phyloP scores from a whole-genome alignment of 1,140 invertebrate species.

The Reticulitermes speratus region DNA sequence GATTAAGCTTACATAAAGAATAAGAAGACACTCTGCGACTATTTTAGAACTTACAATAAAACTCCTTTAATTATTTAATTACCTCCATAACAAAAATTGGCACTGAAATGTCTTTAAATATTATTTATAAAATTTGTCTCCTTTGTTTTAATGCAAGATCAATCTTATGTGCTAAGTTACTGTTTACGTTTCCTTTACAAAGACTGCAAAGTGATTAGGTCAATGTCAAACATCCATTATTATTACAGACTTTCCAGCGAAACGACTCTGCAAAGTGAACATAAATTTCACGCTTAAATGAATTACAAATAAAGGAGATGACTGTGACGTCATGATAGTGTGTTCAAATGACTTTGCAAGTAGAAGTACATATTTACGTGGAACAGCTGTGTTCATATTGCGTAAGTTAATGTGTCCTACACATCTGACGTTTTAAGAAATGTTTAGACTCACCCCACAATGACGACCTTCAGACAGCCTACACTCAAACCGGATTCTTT shows the following conservation, averaged over 20 bases:
- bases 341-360: constrained; percentile 12
- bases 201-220: not conserved
- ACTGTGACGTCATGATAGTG: not conserved
- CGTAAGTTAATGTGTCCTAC: not conserved
- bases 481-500: not conserved
- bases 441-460: not conserved
- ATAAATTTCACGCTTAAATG: not conserved
- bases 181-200: not conserved
- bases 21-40: too few relatives aligned
- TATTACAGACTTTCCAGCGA: not conserved
- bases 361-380: constrained; percentile 9
- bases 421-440: not conserved
- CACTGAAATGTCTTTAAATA: too few relatives aligned
- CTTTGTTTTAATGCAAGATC: too few relatives aligned
- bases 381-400: constrained; percentile 11
- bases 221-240: not conserved
- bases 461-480: constrained; percentile 8
- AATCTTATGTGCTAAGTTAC: too few relatives aligned
- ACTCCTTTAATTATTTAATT: too few relatives aligned
- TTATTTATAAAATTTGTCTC: too few relatives aligned
- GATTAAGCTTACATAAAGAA: too few relatives aligned
- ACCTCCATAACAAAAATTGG: too few relatives aligned
- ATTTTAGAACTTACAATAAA: too few relatives aligned
- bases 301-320: constrained; percentile 14
- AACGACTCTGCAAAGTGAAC: not conserved